Evolutionary conservation across 2,113 vertebrate genomes (phyloP), one percentile per base, ranked within the genome.

Genomic region (Geococcyx californianus): DNA sequence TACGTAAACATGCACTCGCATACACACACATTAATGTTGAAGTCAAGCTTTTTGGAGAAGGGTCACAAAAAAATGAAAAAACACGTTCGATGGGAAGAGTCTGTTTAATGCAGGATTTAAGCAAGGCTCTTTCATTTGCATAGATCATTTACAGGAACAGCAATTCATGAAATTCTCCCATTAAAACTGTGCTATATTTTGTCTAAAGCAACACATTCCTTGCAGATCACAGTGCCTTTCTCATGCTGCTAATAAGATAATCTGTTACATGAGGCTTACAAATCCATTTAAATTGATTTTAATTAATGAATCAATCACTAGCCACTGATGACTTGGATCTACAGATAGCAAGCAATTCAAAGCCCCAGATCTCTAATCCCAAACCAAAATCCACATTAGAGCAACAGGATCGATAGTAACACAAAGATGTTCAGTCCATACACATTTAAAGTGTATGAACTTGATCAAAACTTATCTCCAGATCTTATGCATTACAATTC

Each of bases 231-330:
- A 90, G 70, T 81, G 90, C 93, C 94, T 93, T 97, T 96, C 95
- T 87, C 84, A 95, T 95, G 93, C 90, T 96, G 94, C 67, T 98
- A 98, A 97, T 97, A 97, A 97, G 95, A 97, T 98, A 97, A 98
- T 97, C 97, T 97, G 97, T 97, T 97, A 98, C 92, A 97, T 96
- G 91, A 97, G 95, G 96, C 91, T 98, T 97, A 97, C 94, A 98
- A 98, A 98, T 98, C 97, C 96, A 98, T 98, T 98, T 97, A 98
- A 98, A 98, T 98, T 98, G 97, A 98, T 98, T 98, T 98, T 98
- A 98, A 98, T 98, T 98, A 98, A 98, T 97, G 84, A 97, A 98
- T 98, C 98, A 97, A 97, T 98, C 97, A 97, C 96, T 96, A 91
- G 94, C 87, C 89, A 96, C 75, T 84, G 93, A 98, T 80, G 94